Evolutionary conservation across 2,797 vertebrate species (phyloP), one percentile per base, ranked within the genome.

Genomic region (Dendrocincla fuliginosa): DNA sequence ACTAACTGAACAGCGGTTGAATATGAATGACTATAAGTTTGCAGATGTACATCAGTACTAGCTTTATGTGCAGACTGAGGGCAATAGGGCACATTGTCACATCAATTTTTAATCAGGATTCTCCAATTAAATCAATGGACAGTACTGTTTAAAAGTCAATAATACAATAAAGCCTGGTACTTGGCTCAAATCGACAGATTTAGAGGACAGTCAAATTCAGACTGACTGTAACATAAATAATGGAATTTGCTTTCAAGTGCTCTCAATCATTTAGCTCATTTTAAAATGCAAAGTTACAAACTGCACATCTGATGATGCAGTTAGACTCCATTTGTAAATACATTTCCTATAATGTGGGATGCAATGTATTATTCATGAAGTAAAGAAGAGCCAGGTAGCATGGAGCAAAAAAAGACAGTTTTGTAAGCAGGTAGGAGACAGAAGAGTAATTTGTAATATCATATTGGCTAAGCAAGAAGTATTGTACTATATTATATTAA

Each of bases 51-150:
- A 87, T 87, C 75, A 56, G 39, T 59, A 78, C 28, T 44, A 60
- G 41, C 16, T 77, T 89, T 92, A 61, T 71, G 49, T 73, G 69
- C 59, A 93, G 76, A 44, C 46, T 80, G 63, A 89, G 87, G 84
- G 87, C 89, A 91, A 69, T 28, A 81, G 95, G 92, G n/a, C 79
- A 73, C 44, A 44, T 78, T 67, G 87, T 71, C 84, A n/a, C 90
- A 97, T 96, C 87, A 95, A 96, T 97, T 96, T 96, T 97, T 96
- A 96, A 96, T 94, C 92, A 91, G 35, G 57, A 81, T 85, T 92
- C 81, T 95, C 75, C 93, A 95, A 85, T 96, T 94, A 96, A 95
- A 93, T 96, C 93, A 94, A 91, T 94, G 76, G 65, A 61, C 68
- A 78, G 53, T 85, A 94, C 50, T 69, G 82, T 92, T 94, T 92